A percentile compares a stretch with the other conserved stretches of the same genome.
phyloP scores from a whole-genome alignment of 2,113 vertebrate genomes.

The Oreochromis niloticus region DNA sequence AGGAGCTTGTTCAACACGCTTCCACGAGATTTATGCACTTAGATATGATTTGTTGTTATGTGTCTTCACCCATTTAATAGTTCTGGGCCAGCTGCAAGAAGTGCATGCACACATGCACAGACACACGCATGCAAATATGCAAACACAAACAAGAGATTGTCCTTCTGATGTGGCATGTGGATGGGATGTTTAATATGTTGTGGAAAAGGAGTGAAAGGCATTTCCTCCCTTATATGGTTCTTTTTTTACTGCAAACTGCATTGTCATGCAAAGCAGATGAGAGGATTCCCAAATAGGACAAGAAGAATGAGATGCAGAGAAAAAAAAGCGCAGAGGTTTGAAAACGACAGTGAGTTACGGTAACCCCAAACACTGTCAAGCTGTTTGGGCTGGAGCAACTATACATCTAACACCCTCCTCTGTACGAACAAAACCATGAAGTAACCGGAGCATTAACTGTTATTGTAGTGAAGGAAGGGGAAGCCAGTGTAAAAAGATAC shows the following conservation, averaged over 20 bases:
- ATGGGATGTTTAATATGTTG: background rate
- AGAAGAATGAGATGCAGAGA: slow-evolving; percentile 1
- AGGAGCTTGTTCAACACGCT: background rate
- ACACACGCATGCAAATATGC: background rate
- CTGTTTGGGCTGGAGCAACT: background rate
- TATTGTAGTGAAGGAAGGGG: background rate
- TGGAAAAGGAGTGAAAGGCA: background rate
- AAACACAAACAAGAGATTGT: background rate
- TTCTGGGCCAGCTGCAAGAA: background rate
- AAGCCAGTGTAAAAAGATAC: slow-evolving; percentile 9
- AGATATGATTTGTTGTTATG: background rate
- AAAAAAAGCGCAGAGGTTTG: background rate
- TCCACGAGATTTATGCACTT: slow-evolving; percentile 13
- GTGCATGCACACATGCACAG: background rate
- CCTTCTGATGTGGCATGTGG: background rate
- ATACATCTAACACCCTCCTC: background rate
- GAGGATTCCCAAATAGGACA: slow-evolving; percentile 10
- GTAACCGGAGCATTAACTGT: slow-evolving; percentile 28
- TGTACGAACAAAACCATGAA: slow-evolving; percentile 1
- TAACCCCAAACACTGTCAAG: background rate
- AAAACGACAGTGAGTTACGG: background rate
- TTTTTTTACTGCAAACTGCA: background rate
- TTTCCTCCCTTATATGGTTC: slow-evolving; percentile 24
- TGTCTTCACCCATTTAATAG: background rate
- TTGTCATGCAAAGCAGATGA: slow-evolving; percentile 7